phyloP scores from a whole-genome alignment of 1,140 invertebrate species.

The Euwallacea similis region DNA sequence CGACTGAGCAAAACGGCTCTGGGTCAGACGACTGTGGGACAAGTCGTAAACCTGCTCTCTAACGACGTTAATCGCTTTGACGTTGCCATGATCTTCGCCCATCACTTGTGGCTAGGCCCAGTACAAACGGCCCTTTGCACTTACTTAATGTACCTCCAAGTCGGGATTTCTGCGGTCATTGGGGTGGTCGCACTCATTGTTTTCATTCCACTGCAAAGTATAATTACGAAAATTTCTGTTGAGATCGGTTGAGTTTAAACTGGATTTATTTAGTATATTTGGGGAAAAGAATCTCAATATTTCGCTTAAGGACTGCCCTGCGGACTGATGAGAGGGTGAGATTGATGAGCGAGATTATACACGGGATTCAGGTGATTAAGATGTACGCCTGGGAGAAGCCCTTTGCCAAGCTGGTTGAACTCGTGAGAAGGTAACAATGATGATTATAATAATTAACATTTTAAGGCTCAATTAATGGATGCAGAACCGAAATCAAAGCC shows the following conservation, averaged over 20 bases:
- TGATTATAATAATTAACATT: not conserved
- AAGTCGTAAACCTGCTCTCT: slow-evolving; percentile 84
- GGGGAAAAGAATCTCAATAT: slow-evolving; percentile 63
- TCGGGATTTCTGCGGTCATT: slow-evolving; percentile 75
- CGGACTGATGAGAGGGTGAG: slow-evolving; percentile 73
- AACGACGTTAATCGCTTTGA: slow-evolving; percentile 81
- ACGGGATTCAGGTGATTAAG: slow-evolving; percentile 78
- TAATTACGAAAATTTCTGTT: slow-evolving; percentile 1
- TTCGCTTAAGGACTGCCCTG: slow-evolving; percentile 61
- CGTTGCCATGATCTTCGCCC: slow-evolving; percentile 68
- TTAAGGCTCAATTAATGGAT: slow-evolving; percentile 11
- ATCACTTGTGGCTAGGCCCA: slow-evolving; percentile 82
- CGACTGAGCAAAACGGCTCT: slow-evolving; percentile 74
- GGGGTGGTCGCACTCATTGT: slow-evolving; percentile 78
- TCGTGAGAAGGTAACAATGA: slow-evolving; percentile 28
- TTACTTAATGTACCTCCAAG: slow-evolving; percentile 77
- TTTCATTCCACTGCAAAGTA: slow-evolving; percentile 85
- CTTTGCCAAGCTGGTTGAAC: slow-evolving; percentile 45
- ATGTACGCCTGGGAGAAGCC: slow-evolving; percentile 91
- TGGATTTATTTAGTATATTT: slow-evolving; percentile 61
- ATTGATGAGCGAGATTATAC: slow-evolving; percentile 79
- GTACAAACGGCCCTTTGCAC: slow-evolving; percentile 76
- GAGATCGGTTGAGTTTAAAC: not conserved
- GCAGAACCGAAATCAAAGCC: slow-evolving; percentile 51
- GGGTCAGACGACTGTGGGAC: slow-evolving; percentile 75